Evolutionary conservation across 2,888 invertebrate genomes (phyloP).

Genomic region (Agriopis marginaria): DNA sequence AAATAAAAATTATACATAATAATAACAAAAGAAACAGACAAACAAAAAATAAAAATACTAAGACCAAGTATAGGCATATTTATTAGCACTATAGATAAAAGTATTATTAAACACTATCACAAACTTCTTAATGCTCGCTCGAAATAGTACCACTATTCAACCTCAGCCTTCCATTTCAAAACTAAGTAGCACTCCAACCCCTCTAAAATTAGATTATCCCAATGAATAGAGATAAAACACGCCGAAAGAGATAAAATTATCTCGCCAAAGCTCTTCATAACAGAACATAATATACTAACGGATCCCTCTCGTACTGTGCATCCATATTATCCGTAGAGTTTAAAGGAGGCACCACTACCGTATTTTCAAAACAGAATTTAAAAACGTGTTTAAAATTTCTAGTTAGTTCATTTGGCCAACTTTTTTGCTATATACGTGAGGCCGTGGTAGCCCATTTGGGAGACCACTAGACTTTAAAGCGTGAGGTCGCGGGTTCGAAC

Average conservation of each 20-base stretch:
- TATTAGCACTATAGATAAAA: neutral
- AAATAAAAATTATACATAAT: no score
- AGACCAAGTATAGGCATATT: no score
- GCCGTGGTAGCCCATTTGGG: no score
- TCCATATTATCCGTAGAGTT: neutral
- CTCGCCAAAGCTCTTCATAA: slow-evolving; percentile 25
- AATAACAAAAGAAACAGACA: no score
- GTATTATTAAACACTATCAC: neutral
- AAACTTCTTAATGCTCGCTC: slow-evolving; percentile 7
- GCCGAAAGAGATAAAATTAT: slow-evolving; percentile 30
- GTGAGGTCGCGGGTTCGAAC: no score
- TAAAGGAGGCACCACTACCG: neutral
- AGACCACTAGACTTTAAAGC: no score
- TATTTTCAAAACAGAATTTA: neutral
- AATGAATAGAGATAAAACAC: slow-evolving; percentile 29
- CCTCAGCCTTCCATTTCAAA: slow-evolving; percentile 16
- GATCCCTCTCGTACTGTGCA: neutral
- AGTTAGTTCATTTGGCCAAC: neutral
- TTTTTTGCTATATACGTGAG: no score
- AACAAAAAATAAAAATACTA: no score
- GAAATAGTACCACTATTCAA: slow-evolving; percentile 22
- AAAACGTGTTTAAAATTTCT: neutral
- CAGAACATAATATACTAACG: slow-evolving; percentile 22
- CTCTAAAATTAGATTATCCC: slow-evolving; percentile 30
- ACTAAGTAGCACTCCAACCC: slow-evolving; percentile 21